Evolutionary conservation across 2,797 vertebrate species (phyloP).

Genomic region (Sebastiscus albofasciatus): DNA sequence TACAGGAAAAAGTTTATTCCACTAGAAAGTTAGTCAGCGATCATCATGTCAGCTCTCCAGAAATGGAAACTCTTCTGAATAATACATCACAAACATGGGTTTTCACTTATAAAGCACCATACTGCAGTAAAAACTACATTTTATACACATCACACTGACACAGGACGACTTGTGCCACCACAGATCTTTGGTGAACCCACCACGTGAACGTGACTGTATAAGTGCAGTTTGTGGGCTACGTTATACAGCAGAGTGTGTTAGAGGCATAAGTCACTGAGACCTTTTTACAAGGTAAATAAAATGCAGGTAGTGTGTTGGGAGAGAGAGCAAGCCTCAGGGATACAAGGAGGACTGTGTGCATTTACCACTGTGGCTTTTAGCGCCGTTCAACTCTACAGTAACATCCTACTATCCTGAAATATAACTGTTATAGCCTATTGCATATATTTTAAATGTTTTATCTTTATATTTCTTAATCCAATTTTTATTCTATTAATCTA

Average conservation of each 20-base stretch:
- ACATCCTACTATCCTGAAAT: background rate
- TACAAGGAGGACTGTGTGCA: slow-evolving; percentile 51
- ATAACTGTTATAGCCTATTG: background rate
- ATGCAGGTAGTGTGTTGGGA: slow-evolving; percentile 25
- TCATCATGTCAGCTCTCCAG: background rate
- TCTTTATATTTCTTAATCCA: background rate
- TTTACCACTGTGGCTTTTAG: background rate
- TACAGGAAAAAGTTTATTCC: background rate
- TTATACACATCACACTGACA: background rate
- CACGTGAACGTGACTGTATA: background rate
- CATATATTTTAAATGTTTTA: background rate
- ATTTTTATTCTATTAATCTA: background rate
- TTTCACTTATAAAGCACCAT: background rate
- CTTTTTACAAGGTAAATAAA: slow-evolving; percentile 58
- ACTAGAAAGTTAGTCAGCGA: background rate
- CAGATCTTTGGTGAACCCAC: background rate
- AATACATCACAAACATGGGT: background rate
- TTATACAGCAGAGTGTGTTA: background rate
- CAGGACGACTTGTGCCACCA: background rate
- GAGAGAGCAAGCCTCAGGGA: background rate
- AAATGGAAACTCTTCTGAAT: background rate
- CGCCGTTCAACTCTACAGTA: background rate
- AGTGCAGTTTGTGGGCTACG: background rate
- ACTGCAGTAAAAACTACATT: background rate
- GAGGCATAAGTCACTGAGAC: background rate